Base-by-base conservation (phyloP, 2,113 vertebrate genomes). In the Carettochelys insculpta region DNA sequence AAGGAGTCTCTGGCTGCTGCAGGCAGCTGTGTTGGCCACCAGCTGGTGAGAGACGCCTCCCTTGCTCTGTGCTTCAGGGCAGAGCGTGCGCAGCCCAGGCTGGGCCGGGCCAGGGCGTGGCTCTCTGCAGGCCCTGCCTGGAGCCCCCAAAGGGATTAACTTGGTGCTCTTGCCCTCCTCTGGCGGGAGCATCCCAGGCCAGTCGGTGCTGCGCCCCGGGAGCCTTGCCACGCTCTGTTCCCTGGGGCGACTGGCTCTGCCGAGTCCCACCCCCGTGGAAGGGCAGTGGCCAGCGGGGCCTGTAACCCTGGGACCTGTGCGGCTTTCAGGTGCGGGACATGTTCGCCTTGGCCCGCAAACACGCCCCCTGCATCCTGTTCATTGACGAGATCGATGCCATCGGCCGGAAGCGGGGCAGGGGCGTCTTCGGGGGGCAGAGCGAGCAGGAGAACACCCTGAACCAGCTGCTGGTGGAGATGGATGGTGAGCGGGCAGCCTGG, bases 401-500 rank as follows among this genome's bases (percentile, higher is more conserved):
- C 31, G 98, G 97, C 58, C 92, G 95, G 86, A 98, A 97, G 78
- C 86, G 97, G 80, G 96, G 97, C 34, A 85, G 76, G 1, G 97
- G 97, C 34, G 96, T 95, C 76, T 97, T 97, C 7, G 97, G 97
- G 75, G 96, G 97, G 11, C 97, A 97, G 87, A 98, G 95, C 5
- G 97, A 98, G 86, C 98, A 97, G 83, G 98, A 98, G 88, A 98
- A 96, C 89, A 98, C 97, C 1, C 94, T 97, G 73, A 98, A 98
- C 92, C 98, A 97, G 95, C 94, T 97, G 87, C 96, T 98, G 0
- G 97, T 97, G 53, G 98, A 98, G 90, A 96, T 97, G 97, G 98
- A 97, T 3, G 97, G 98, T 97, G 71, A 87, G 97, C 51, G 29
- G 29, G 20, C 29, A 53, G 27, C 48, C 6, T 9, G 48, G 10